Evolutionary conservation across 2,113 vertebrate genomes (phyloP).

Genomic region (Eptesicus fuscus): DNA sequence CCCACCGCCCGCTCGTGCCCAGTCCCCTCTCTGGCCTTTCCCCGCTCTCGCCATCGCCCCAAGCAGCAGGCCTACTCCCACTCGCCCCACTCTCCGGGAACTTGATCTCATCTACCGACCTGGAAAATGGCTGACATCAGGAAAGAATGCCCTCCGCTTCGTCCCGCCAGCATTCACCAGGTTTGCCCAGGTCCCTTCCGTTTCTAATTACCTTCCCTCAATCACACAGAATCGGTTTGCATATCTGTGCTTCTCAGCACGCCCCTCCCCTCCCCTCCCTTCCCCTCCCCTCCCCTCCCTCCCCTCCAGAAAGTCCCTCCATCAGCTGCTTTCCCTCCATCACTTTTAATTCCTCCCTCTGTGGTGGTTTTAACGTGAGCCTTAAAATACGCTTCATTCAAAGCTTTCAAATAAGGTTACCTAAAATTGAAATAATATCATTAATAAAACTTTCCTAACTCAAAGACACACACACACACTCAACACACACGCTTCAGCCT

Average conservation of each 20-base stretch:
- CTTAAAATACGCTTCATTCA: neutral
- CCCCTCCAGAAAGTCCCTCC: neutral
- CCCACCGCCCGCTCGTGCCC: too few relatives aligned
- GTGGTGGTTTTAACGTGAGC: neutral
- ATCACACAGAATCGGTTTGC: neutral
- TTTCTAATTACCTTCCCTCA: neutral
- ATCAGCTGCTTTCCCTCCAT: neutral
- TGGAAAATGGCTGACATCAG: neutral
- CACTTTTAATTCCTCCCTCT: neutral
- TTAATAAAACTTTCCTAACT: neutral
- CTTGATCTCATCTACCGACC: neutral
- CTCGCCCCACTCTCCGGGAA: neutral
- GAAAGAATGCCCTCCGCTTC: neutral
- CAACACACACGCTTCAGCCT: neutral
- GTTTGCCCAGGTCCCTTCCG: neutral
- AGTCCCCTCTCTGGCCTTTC: neutral
- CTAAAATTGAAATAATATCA: neutral
- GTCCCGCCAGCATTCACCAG: neutral
- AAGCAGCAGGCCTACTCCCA: too few relatives aligned
- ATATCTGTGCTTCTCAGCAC: neutral
- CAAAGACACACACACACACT: neutral
- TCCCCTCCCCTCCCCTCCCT: too few relatives aligned
- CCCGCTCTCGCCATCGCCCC: neutral
- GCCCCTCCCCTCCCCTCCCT: neutral
- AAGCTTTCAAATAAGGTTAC: neutral